Percentiles rank a stretch among this genome's conserved stretches.
Evolutionary conservation across 2,797 vertebrate species (phyloP).

Genomic region (Dryobates pubescens): DNA sequence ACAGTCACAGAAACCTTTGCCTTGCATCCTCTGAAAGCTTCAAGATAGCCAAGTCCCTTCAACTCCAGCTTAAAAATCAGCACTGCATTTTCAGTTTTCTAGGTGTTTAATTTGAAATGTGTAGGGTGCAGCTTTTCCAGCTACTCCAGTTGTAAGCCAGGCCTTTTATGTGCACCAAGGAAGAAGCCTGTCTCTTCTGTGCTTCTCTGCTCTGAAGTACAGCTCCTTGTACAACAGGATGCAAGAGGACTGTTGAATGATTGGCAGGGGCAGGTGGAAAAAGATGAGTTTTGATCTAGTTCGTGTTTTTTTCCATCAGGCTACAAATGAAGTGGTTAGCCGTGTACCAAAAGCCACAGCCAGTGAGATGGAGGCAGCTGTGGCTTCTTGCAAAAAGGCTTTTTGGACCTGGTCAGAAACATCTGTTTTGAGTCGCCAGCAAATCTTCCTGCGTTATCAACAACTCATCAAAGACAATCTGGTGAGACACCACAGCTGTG

Average conservation of each 20-base stretch:
- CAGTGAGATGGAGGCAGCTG: constrained; percentile 91
- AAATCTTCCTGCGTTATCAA: constrained; percentile 94
- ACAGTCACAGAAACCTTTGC: neutral
- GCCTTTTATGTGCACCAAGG: neutral
- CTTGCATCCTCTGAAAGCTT: neutral
- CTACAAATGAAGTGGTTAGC: constrained; percentile 91
- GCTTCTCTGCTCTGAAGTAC: neutral
- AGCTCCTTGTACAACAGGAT: neutral
- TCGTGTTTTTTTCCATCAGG: constrained; percentile 77
- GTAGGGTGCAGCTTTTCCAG: neutral
- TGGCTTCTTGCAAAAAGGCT: constrained; percentile 87
- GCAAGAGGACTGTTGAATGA: neutral
- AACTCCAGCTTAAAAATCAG: neutral
- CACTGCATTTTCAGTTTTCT: neutral
- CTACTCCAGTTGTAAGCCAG: neutral
- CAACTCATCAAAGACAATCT: constrained; percentile 97
- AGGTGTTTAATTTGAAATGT: neutral
- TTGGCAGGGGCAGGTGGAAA: neutral
- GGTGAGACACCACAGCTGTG: constrained; percentile 78
- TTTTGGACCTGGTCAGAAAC: constrained; percentile 90
- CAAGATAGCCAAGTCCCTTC: neutral
- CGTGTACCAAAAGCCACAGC: constrained; percentile 91
- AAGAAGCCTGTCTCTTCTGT: neutral
- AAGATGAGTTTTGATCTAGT: neutral
- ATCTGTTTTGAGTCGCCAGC: constrained; percentile 91